Evolutionary conservation across 2,888 invertebrate species (phyloP).

Genomic region (Anthoptus insignis): DNA sequence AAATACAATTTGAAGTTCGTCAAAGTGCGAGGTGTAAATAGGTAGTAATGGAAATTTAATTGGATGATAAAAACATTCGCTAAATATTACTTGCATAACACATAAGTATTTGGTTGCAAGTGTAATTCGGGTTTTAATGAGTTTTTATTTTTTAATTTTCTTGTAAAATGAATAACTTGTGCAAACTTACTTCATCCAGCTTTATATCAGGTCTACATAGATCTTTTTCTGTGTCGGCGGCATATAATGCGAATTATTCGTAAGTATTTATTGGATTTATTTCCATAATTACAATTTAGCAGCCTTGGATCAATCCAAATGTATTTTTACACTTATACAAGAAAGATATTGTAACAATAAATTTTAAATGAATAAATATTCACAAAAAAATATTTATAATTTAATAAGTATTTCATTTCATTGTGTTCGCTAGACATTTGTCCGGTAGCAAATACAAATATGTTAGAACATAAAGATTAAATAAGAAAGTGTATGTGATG

Average conservation of each 20-base stretch:
- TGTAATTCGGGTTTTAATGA: background rate
- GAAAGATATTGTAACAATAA: too few relatives aligned
- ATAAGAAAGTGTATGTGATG: too few relatives aligned
- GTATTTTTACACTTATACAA: too few relatives aligned
- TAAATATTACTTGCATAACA: background rate
- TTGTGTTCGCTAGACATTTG: too few relatives aligned
- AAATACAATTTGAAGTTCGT: constrained; percentile 2
- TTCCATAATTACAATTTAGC: background rate
- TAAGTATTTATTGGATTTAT: constrained; percentile 57
- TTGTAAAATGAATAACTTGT: constrained; percentile 61
- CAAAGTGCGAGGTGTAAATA: background rate
- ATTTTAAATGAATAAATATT: too few relatives aligned
- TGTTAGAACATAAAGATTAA: too few relatives aligned
- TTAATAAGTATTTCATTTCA: too few relatives aligned
- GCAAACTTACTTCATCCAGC: constrained; percentile 54
- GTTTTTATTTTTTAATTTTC: constrained; percentile 23
- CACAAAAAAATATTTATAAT: too few relatives aligned
- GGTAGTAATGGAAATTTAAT: background rate
- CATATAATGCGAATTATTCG: constrained; percentile 67
- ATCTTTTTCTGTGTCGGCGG: constrained; percentile 67
- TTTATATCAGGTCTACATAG: constrained; percentile 55
- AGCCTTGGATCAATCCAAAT: too few relatives aligned
- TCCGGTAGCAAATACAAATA: too few relatives aligned
- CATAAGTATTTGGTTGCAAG: constrained; percentile 24
- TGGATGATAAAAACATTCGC: background rate